Evolutionary conservation across 30 jellyfish, hydroid and myxozoan genomes (phyloP).

Genomic region (Catostylus mosaicus): DNA sequence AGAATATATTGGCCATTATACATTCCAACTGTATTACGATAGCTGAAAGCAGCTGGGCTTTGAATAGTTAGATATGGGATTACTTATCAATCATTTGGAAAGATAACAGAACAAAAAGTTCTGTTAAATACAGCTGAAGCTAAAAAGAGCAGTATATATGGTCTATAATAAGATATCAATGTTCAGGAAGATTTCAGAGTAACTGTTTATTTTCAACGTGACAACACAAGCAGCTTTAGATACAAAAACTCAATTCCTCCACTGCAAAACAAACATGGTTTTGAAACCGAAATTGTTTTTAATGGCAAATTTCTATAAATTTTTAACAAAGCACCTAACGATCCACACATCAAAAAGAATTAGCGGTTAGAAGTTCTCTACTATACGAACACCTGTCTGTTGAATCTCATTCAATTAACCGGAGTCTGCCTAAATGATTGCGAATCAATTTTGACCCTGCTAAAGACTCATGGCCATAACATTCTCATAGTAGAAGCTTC

Average conservation of each 20-base stretch:
- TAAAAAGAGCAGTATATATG: too few species aligned
- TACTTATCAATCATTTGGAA: background rate
- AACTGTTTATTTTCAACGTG: too few species aligned
- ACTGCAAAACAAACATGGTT: background rate
- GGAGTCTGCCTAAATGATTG: conserved; percentile 23
- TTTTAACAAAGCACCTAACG: conserved; percentile 47
- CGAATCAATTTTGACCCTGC: conserved; percentile 49
- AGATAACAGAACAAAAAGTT: background rate
- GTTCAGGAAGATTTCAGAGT: too few species aligned
- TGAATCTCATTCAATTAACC: conserved; percentile 10
- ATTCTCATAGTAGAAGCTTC: background rate
- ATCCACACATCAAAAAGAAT: conserved; percentile 31
- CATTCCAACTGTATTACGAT: too few species aligned
- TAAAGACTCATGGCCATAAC: background rate
- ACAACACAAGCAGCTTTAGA: too few species aligned
- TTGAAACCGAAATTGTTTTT: background rate
- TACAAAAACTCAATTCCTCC: background rate
- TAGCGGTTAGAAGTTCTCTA: conserved; percentile 18
- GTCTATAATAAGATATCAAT: too few species aligned
- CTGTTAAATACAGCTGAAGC: background rate
- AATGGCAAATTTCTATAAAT: conserved; percentile 13
- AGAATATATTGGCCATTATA: too few species aligned
- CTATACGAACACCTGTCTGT: conserved; percentile 63
- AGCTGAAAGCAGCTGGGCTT: too few species aligned
- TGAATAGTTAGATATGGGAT: background rate